phyloP scores from a whole-genome alignment of 2,888 invertebrate species.

The Lycia hirtaria region DNA sequence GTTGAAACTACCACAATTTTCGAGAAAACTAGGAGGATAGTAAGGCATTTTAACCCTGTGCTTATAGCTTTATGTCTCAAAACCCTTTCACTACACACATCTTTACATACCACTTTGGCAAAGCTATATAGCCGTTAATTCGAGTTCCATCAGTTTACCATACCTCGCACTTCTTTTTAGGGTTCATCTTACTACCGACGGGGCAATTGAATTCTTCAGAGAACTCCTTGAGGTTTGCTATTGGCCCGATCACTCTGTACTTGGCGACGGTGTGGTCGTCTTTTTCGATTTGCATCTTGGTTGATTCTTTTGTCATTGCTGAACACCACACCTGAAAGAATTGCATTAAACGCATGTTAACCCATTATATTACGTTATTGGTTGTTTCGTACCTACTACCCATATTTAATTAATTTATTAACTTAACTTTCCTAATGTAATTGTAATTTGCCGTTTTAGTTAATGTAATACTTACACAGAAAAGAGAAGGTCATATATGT shows the following conservation, averaged over 20 bases:
- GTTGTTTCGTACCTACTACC: too few species aligned
- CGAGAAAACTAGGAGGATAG: too few species aligned
- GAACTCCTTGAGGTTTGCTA: conserved; percentile 94
- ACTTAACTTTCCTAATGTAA: too few species aligned
- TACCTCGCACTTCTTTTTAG: conserved; percentile 93
- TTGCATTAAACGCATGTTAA: not conserved
- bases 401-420: too few species aligned
- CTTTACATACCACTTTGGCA: conserved; percentile 16
- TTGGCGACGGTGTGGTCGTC: conserved; percentile 96
- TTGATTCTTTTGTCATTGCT: conserved; percentile 93
- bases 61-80: conserved; percentile 25
- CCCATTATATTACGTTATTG: conserved; percentile 8
- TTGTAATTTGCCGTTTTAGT: too few species aligned
- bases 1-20: too few species aligned
- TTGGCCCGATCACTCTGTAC: conserved; percentile 93
- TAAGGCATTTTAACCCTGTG: too few species aligned
- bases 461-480: too few species aligned
- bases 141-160: conserved; percentile 85
- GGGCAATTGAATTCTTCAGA: conserved; percentile 92
- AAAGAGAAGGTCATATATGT: too few species aligned
- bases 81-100: conserved; percentile 17
- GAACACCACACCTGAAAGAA: conserved; percentile 93
- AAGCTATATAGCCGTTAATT: conserved; percentile 25
- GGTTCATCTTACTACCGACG: conserved; percentile 93
- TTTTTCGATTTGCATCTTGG: conserved; percentile 94